Percentiles rank a stretch among this genome's conserved stretches.
Evolutionary conservation across 1,140 invertebrate genomes (phyloP).

Genomic region (Eufriesea mexicana): DNA sequence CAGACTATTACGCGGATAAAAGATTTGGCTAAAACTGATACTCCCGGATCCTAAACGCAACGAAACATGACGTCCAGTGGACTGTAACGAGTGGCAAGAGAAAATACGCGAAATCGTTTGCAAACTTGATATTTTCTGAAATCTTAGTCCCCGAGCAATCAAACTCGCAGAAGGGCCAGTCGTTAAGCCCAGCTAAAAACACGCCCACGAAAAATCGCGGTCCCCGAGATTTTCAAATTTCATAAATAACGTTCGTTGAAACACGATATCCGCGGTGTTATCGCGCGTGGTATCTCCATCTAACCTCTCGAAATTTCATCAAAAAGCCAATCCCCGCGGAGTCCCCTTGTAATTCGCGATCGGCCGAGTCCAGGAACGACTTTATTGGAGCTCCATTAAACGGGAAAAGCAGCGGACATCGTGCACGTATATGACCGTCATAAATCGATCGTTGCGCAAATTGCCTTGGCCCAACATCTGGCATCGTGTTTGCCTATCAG

Average conservation of each 20-base stretch:
- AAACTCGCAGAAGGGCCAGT: neutral
- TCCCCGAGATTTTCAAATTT: constrained; percentile 2
- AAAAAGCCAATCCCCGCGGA: neutral
- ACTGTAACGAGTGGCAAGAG: no score
- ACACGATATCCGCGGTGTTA: neutral
- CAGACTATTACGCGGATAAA: no score
- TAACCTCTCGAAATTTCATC: constrained; percentile 19
- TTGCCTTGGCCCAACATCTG: constrained; percentile 70
- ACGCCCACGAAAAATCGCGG: no score
- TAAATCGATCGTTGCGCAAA: constrained; percentile 73
- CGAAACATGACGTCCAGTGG: no score
- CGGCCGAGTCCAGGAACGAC: constrained; percentile 53
- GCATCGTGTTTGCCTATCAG: constrained; percentile 71
- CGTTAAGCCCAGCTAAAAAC: no score
- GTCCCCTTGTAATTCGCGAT: constrained; percentile 48
- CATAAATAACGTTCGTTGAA: constrained; percentile 15
- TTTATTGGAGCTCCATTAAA: constrained; percentile 69
- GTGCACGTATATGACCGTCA: constrained; percentile 54
- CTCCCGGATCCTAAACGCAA: no score
- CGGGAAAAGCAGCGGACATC: constrained; percentile 39
- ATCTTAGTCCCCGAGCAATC: neutral
- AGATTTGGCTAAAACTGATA: no score
- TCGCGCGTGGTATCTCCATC: neutral
- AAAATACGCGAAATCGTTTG: neutral
- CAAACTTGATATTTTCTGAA: neutral